Percentiles rank a stretch among this genome's conserved stretches.
phyloP scores from a whole-genome alignment of 2,113 vertebrate species.

The Phaethornis superciliosus region DNA sequence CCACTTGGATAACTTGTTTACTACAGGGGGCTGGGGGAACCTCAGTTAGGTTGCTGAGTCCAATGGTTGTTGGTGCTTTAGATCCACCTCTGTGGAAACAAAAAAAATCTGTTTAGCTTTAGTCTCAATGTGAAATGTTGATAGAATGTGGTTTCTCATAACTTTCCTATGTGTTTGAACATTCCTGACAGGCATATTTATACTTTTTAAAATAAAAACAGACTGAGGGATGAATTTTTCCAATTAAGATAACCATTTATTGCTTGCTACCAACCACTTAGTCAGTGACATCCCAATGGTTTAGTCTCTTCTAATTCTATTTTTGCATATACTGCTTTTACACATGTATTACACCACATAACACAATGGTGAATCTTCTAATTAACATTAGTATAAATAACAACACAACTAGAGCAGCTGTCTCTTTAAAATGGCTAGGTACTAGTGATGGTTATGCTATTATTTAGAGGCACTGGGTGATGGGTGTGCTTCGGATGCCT shows the following conservation, averaged over 20 bases:
- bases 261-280: constrained; percentile 22
- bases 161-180: not conserved
- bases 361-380: not conserved
- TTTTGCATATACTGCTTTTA: not conserved
- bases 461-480: not conserved
- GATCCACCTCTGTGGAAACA: not conserved
- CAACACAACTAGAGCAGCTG: not conserved
- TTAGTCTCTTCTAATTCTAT: not conserved
- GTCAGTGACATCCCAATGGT: not conserved
- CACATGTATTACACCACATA: not conserved
- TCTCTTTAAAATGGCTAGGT: not conserved
- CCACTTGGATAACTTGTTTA: not conserved
- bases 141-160: not conserved
- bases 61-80: not conserved
- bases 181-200: constrained; percentile 21
- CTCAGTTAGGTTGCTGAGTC: not conserved
- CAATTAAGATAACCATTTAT: constrained; percentile 24
- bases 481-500: not conserved
- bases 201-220: constrained; percentile 32
- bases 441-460: not conserved
- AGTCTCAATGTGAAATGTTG: not conserved
- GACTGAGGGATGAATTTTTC: constrained; percentile 38
- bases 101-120: not conserved
- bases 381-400: not conserved
- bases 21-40: not conserved